These are phyloP conservation scores for Vespertilio murinus DNA, from an alignment of 2,797 vertebrate genomes.

Conservation along the genomic window DNA sequence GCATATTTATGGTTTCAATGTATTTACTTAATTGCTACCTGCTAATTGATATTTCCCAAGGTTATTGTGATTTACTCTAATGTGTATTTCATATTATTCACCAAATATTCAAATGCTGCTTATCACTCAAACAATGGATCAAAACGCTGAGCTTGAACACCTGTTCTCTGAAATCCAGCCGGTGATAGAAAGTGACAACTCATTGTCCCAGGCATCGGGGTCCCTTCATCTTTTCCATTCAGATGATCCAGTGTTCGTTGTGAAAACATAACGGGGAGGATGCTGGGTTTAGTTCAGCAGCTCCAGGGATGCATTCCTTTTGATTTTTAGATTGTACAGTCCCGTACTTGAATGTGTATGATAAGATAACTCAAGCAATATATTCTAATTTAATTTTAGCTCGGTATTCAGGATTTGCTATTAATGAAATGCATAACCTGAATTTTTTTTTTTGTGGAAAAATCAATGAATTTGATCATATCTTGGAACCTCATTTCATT, in stretches of 20 bases:
- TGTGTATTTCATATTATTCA: neutral
- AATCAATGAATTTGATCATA: slow-evolving; percentile 76
- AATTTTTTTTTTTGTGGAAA: neutral
- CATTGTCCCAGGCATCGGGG: neutral
- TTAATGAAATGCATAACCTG: slow-evolving; percentile 64
- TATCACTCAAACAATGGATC: neutral
- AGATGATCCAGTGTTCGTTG: slow-evolving; percentile 9
- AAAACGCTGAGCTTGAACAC: slow-evolving; percentile 28
- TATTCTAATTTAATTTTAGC: slow-evolving; percentile 65
- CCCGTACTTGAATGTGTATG: slow-evolving; percentile 40
- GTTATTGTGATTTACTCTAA: neutral
- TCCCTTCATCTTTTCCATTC: slow-evolving; percentile 13
- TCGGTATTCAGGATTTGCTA: slow-evolving; percentile 43
- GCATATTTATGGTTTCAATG: neutral
- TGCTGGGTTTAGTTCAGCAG: slow-evolving; percentile 43
- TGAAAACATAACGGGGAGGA: slow-evolving; percentile 33
- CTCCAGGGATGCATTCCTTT: neutral
- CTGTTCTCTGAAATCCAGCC: slow-evolving; percentile 7
- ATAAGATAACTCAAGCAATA: slow-evolving; percentile 48
- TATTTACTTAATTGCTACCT: neutral
- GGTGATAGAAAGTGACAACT: slow-evolving; percentile 13
- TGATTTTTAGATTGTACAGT: slow-evolving; percentile 48
- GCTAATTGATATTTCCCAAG: neutral
- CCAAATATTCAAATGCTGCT: neutral
- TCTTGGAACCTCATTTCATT: slow-evolving; percentile 68